Percentiles rank a stretch among this genome's conserved stretches.
Conservation (phyloP, 2,888 invertebrate genomes). For the Rapana venosa region DNA sequence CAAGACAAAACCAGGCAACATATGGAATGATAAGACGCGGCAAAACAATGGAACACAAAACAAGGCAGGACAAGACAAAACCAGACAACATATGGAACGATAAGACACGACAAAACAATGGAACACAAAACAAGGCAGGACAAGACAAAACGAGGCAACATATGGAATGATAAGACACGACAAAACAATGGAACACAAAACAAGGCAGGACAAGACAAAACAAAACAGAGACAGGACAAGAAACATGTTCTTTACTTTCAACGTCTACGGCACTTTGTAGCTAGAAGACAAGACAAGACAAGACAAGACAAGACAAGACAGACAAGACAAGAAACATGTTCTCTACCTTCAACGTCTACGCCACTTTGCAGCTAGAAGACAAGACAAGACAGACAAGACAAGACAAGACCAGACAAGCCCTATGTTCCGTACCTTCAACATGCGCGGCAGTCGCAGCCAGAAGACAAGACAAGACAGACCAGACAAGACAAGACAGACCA, state of each 20-base stretch:
- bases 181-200: too few relatives aligned
- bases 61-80: neutral
- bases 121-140: too few relatives aligned
- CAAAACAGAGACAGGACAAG: too few relatives aligned
- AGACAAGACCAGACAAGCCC: neutral
- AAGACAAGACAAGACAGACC: too few relatives aligned
- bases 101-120: too few relatives aligned
- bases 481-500: too few relatives aligned
- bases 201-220: too few relatives aligned
- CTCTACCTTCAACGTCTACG: neutral
- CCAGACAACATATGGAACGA: too few relatives aligned
- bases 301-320: neutral
- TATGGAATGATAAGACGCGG: neutral
- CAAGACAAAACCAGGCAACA: neutral
- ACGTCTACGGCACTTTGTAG: neutral
- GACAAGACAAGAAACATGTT: neutral
- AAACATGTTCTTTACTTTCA: neutral
- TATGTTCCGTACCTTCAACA: constrained; percentile 84
- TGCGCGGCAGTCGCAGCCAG: constrained; percentile 84
- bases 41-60: too few relatives aligned
- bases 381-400: too few relatives aligned
- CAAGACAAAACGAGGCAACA: too few relatives aligned
- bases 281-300: neutral
- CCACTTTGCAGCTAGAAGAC: too few relatives aligned
- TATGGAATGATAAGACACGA: neutral